A percentile compares a stretch with the other conserved stretches of the same genome.
Evolutionary conservation across 1,140 invertebrate genomes (phyloP).

Genomic region (Bombus polaris): DNA sequence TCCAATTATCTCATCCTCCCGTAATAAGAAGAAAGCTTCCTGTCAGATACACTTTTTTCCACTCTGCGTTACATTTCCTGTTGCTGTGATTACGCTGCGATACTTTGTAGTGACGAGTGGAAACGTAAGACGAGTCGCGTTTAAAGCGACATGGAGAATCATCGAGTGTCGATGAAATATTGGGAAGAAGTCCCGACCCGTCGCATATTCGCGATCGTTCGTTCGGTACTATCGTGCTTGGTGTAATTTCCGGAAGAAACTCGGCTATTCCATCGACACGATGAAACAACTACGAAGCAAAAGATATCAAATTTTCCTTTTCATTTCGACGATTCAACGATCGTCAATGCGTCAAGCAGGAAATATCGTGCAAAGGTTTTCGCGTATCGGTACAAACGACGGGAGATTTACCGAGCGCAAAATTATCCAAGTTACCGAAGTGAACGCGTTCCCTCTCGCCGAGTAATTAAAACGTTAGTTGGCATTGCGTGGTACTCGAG

Average conservation of each 20-base stretch:
- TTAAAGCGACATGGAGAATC: background rate
- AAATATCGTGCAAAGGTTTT: no score
- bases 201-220: no score
- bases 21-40: conserved; percentile 14
- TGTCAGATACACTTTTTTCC: background rate
- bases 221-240: no score
- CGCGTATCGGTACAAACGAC: background rate
- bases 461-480: conserved; percentile 51
- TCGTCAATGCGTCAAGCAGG: background rate
- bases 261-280: no score
- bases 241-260: no score
- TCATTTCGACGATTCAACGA: background rate
- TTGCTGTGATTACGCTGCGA: no score
- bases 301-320: background rate
- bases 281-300: no score
- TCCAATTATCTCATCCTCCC: conserved; percentile 12
- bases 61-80: background rate
- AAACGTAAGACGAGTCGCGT: background rate
- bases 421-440: background rate
- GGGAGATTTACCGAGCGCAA: no score
- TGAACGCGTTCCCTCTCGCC: background rate
- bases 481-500: conserved; percentile 17
- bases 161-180: background rate
- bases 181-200: no score
- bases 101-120: background rate